Evolutionary conservation across 92 coral and sea anemone genomes (phyloP).

Genomic region (Palythoa heliodiscus): DNA sequence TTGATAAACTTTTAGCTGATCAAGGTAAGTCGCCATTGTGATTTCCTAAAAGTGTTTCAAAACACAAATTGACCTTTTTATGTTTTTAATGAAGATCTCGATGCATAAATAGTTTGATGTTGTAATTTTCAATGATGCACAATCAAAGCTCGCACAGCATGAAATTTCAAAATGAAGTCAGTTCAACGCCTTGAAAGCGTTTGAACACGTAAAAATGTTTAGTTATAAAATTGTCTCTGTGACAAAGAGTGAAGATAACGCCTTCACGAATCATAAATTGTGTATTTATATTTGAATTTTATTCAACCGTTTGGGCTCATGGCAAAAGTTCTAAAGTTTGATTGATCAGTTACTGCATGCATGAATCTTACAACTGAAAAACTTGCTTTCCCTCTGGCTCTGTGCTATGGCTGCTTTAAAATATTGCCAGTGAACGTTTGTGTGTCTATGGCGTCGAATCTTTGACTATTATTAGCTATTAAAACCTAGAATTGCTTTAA

Average conservation of each 20-base stretch:
- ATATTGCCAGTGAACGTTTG: neutral
- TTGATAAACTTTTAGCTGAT: neutral
- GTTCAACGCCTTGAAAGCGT: neutral
- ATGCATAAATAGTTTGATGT: neutral
- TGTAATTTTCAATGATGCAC: neutral
- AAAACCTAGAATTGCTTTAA: no score
- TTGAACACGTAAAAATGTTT: neutral
- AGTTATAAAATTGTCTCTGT: neutral
- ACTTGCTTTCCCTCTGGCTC: neutral
- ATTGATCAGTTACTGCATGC: neutral
- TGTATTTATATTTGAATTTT: neutral
- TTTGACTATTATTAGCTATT: no score
- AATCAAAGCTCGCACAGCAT: neutral
- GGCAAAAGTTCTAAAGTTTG: neutral
- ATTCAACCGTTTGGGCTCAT: no score
- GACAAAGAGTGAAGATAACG: neutral
- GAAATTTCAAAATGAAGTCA: neutral
- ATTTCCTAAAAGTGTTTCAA: neutral
- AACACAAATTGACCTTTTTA: neutral
- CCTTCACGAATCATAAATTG: neutral
- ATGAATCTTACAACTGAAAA: neutral
- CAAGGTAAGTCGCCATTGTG: conserved; percentile 18
- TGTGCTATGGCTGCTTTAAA: neutral
- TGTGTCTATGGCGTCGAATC: neutral
- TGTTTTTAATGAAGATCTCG: neutral